Evolutionary conservation across 2,797 vertebrate species (phyloP).

Genomic region (Zenarchopterus dispar): DNA sequence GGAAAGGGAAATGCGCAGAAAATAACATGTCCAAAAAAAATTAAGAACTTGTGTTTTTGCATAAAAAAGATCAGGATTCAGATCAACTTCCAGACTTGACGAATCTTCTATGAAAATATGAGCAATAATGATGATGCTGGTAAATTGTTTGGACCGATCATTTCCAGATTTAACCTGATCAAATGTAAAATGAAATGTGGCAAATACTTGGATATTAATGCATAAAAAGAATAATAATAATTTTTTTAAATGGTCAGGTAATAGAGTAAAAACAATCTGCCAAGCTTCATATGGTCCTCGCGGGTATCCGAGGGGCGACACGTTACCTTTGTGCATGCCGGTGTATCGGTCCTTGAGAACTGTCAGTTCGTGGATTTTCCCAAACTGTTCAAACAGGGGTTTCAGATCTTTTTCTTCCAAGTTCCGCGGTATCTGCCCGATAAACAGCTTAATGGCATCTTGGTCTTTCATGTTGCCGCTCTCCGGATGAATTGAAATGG

Average conservation of each 20-base stretch:
- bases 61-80: conserved; percentile 7
- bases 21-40: too few relatives aligned
- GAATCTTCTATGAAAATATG: conserved; percentile 1
- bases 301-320: conserved; percentile 49
- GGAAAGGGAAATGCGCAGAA: too few relatives aligned
- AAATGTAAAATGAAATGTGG: conserved; percentile 18
- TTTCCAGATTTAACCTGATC: not conserved
- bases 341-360: conserved; percentile 98
- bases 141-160: not conserved
- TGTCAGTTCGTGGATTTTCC: conserved; percentile 98
- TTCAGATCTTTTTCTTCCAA: conserved; percentile 97
- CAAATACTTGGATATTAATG: conserved; percentile 3
- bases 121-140: conserved; percentile 2
- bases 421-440: conserved; percentile 98
- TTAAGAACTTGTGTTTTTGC: not conserved
- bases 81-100: conserved; percentile 12
- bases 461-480: conserved; percentile 95
- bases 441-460: conserved; percentile 99
- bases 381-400: conserved; percentile 98
- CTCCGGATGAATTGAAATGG: conserved; percentile 91
- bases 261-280: conserved; percentile 18
- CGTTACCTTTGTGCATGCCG: conserved; percentile 98
- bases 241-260: not conserved
- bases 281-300: conserved; percentile 23
- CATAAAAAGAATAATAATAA: not conserved